Evolutionary conservation across 2,797 vertebrate genomes (phyloP).

Genomic region (Lutjanus argentimaculatus): DNA sequence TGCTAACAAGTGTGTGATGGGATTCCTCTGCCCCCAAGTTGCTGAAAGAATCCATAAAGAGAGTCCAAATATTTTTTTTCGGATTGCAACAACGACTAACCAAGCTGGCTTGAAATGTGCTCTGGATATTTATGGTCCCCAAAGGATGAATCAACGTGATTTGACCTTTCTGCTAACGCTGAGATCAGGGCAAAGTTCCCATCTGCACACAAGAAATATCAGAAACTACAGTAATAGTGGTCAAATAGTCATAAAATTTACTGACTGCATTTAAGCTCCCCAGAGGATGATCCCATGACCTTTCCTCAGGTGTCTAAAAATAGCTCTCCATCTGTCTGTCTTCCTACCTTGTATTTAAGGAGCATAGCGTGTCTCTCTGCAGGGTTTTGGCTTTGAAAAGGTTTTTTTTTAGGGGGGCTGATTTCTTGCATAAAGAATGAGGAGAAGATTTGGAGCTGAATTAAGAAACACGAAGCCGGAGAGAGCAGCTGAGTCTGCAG

Average conservation of each 20-base stretch:
- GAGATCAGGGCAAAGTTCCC: neutral
- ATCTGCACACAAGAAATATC: neutral
- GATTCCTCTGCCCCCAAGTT: too few species aligned
- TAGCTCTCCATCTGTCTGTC: neutral
- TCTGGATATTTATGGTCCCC: neutral
- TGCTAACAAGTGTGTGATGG: too few species aligned
- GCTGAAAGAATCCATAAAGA: too few species aligned
- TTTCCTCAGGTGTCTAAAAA: slow-evolving; percentile 26
- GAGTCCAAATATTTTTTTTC: too few species aligned
- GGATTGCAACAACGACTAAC: too few species aligned
- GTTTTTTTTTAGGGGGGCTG: neutral
- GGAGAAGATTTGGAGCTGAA: slow-evolving; percentile 59
- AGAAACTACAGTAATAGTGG: neutral
- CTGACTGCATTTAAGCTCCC: slow-evolving; percentile 5
- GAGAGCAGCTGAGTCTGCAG: slow-evolving; percentile 67
- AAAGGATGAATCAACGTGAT: neutral
- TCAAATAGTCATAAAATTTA: neutral
- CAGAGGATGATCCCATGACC: slow-evolving; percentile 32
- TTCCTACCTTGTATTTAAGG: neutral
- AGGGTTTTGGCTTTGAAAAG: slow-evolving; percentile 23
- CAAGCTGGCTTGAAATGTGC: neutral
- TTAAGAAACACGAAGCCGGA: slow-evolving; percentile 56
- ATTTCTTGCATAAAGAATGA: slow-evolving; percentile 64
- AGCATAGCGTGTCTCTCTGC: slow-evolving; percentile 11
- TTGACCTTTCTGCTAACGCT: neutral